Conservation (phyloP, 2,888 invertebrate species). For the Seira ritae region DNA sequence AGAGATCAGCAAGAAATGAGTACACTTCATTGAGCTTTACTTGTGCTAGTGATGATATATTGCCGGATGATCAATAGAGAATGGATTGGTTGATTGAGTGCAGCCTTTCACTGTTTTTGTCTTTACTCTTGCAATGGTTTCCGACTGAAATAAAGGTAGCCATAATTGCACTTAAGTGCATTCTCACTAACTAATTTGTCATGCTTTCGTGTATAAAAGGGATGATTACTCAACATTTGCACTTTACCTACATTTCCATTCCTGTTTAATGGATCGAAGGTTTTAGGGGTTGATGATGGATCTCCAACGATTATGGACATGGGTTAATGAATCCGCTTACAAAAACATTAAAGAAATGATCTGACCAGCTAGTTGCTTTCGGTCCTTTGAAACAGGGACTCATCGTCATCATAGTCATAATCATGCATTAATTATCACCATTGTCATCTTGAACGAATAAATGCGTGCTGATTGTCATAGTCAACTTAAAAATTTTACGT, state of each 20-base stretch:
- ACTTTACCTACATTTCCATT: slow-evolving; percentile 13
- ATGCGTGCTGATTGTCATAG: background rate
- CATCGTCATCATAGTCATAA: too few relatives aligned
- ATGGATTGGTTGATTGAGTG: background rate
- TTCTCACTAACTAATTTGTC: slow-evolving; percentile 3
- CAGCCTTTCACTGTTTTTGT: slow-evolving; percentile 13
- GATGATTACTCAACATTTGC: slow-evolving; percentile 6
- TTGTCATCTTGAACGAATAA: too few relatives aligned
- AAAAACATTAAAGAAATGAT: background rate
- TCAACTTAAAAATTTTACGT: background rate
- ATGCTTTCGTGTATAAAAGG: background rate
- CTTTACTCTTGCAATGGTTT: background rate
- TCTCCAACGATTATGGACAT: background rate
- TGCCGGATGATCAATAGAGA: slow-evolving; percentile 1
- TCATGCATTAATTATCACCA: too few relatives aligned
- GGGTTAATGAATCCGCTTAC: background rate
- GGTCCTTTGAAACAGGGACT: too few relatives aligned
- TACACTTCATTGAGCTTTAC: background rate
- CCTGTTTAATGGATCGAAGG: background rate
- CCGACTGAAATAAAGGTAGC: background rate
- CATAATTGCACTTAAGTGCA: background rate
- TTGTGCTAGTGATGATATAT: background rate
- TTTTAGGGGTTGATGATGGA: background rate
- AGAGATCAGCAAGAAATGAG: background rate
- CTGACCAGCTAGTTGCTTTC: background rate